Evolutionary conservation across 2,888 invertebrate species (phyloP), one percentile per base, ranked within the genome.

Genomic region (Gymnoscelis rufifasciata): DNA sequence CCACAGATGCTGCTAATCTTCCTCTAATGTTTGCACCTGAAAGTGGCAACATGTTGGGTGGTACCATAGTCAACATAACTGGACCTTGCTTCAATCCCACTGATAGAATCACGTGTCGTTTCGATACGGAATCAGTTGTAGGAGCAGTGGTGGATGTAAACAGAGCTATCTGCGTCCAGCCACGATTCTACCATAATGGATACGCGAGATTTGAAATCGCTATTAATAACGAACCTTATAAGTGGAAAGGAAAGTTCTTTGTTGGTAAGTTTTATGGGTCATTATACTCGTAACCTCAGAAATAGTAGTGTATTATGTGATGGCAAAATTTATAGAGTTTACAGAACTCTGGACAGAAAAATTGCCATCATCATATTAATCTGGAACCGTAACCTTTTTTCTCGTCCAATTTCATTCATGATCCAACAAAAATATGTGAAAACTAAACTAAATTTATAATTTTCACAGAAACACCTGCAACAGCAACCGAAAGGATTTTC

Each of bases 31-130:
- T 97, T 66, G 97, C 97, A 0, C 98, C 98, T 0, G 97, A 98
- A 77, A 96, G 96, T 68, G 98, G 97, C 3, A 97, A 96, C 74
- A 98, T 99, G 98, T 89, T 98, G 56, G 99, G 99, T 2, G 99
- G 99, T 1, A 96, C 97, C 0, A 93, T 98, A 42, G 96, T 99
- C 28, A 98, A 98, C 71, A 95, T 99, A 47, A 97, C 98, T 0
- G 99, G 98, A 0, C 97, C 98, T 1, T 99, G 99, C 74, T 96
- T 98, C 72, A 90, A 92, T 56, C 91, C 91, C 0, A 89, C 89
- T 1, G 93, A 95, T 62, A 91, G 93, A 57, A 92, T 98, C 37
- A 92, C 91, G 41, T 97, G 97, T 68, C 92, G 94, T 56, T 96
- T 96, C 68, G 96, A 96, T 68, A 94, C 93, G 0, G 93, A 93